Base-by-base conservation (phyloP, 92 coral and sea anemone species). In the Porites divaricata region DNA sequence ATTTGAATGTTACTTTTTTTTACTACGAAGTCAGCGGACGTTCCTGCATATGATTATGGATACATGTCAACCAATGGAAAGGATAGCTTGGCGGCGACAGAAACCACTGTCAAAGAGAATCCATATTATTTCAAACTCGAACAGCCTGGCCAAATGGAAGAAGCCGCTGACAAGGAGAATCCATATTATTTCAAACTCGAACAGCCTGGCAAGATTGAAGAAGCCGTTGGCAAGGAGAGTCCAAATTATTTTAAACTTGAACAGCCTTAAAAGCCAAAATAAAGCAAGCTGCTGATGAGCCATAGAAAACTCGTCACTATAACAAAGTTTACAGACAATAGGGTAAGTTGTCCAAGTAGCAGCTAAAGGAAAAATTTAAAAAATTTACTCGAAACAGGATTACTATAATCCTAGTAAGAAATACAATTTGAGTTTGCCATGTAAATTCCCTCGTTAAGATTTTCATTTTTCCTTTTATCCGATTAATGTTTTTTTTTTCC, bases 161-260 rank as follows among this genome's bases (percentile, higher is more conserved):
- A 35, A 17, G 21, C 69, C 76, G n/a, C 85, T 80, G 77, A 56
- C 67, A 9, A 53, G 25, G 83, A 51, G 15, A 50, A 70, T 50
- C 85, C 85, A n/a, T 80, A 68, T 69, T 80, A 72, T 72, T n/a
- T 19, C 19, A 72, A 49, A 50, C 59, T 80, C 35, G 84, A 72
- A 67, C 66, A 68, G 67, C 75, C 68, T 67, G 51, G 13, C 76
- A 53, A 56, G 19, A 19, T 26, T 19, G 68, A 68, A 11, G 66
- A 35, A 17, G 45, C 69, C 76, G 54, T 76, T 80, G 85, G 56
- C 54, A 17, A 53, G 52, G 83, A 51, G 15, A 50, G 70, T 49
- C 85, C 85, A 19, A 69, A 68, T 54, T 80, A 57, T 41, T 80
- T 54, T 25, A 56, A 68, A 69, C 56, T 80, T 68, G 85, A 80